These are phyloP conservation scores for Ophiothrix spiculata DNA, from an alignment of 35 echinoderm and acorn worm genomes.

Conservation along the genomic window DNA sequence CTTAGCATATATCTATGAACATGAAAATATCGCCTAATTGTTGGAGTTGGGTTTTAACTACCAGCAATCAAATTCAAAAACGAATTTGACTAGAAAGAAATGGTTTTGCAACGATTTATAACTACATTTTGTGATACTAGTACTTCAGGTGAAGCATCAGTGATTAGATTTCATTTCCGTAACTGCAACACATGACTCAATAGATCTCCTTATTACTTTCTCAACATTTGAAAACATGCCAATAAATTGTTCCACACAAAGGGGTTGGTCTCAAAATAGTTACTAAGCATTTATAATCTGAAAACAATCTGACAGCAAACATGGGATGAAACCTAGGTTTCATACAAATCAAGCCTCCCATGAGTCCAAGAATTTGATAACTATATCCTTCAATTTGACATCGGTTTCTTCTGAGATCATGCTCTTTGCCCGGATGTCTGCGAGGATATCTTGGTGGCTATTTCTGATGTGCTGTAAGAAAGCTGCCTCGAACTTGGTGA, in stretches of 20 bases:
- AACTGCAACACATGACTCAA: too few species aligned
- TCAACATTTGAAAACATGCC: background rate
- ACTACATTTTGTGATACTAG: too few species aligned
- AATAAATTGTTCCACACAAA: background rate
- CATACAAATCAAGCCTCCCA: conserved; percentile 84
- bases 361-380: conserved; percentile 88
- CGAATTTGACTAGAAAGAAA: too few species aligned
- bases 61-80: too few species aligned
- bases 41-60: too few species aligned
- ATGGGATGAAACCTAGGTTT: background rate
- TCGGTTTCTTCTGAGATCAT: conserved; percentile 70
- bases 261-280: background rate
- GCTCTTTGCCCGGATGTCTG: conserved; percentile 63
- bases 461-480: conserved; percentile 85
- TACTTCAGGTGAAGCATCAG: background rate
- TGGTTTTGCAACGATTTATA: too few species aligned
- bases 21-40: too few species aligned
- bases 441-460: conserved; percentile 73
- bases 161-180: too few species aligned
- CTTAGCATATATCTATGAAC: too few species aligned
- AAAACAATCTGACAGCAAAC: background rate
- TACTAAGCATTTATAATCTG: background rate
- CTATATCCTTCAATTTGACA: conserved; percentile 67
- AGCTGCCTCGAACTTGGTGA: conserved; percentile 78
- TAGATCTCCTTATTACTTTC: background rate